Conservation (phyloP, 2,113 vertebrate species). For the Pomatostomus ruficeps region DNA sequence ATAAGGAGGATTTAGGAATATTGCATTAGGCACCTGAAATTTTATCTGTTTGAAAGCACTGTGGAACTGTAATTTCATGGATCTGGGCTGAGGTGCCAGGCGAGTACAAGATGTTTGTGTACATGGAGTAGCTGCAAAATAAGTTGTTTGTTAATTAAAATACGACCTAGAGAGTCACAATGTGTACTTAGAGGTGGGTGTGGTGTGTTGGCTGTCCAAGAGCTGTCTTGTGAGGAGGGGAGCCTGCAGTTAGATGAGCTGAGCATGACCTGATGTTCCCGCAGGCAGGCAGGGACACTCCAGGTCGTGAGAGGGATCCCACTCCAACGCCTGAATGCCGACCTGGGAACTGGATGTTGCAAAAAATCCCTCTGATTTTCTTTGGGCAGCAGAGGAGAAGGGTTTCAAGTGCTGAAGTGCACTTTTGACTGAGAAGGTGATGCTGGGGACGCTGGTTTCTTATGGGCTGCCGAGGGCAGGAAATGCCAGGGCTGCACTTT, state of each 20-base stretch:
- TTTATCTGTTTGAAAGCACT: not conserved
- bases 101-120: not conserved
- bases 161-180: not conserved
- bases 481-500: not conserved
- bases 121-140: not conserved
- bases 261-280: not conserved
- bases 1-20: not conserved
- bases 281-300: not conserved
- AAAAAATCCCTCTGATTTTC: not conserved
- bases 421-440: not conserved
- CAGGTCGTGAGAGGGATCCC: not conserved
- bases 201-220: not conserved
- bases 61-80: not conserved
- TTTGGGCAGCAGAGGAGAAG: not conserved
- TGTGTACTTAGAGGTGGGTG: not conserved
- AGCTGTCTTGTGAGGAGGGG: not conserved
- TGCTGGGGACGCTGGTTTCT: accelerated
- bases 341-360: not conserved
- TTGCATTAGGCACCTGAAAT: not conserved
- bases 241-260: not conserved
- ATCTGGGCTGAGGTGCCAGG: not conserved
- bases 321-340: not conserved
- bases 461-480: not conserved
- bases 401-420: not conserved
- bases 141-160: not conserved